These are phyloP conservation scores for Columba livia DNA, from an alignment of 2,113 vertebrate species.

Conservation along the genomic window DNA sequence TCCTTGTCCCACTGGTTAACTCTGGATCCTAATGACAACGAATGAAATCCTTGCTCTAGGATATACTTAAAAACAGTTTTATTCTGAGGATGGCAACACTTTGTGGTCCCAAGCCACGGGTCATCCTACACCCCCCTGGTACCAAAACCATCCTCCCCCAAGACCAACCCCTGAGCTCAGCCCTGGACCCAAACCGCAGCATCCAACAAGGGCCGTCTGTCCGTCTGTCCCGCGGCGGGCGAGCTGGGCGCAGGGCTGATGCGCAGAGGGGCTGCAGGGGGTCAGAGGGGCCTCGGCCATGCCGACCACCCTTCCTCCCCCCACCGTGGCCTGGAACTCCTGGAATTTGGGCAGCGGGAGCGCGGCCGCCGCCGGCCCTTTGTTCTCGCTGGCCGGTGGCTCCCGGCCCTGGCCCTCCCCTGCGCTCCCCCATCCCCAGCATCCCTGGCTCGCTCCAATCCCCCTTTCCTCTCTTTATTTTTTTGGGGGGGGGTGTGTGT, in stretches of 20 bases:
- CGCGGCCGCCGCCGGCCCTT: conserved; percentile 69
- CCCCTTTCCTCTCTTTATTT: conserved; percentile 55
- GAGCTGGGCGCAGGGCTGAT: neutral
- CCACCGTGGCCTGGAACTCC: conserved; percentile 70
- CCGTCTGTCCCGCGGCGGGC: too few relatives aligned
- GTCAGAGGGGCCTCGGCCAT: conserved; percentile 23
- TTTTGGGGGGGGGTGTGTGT: neutral
- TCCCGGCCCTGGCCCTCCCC: conserved; percentile 60
- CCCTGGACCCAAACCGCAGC: neutral
- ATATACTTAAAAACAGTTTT: rapidly evolving
- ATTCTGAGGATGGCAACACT: neutral
- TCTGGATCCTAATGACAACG: neutral
- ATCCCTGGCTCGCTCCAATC: conserved; percentile 61
- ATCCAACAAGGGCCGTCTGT: too few relatives aligned
- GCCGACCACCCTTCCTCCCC: conserved; percentile 25
- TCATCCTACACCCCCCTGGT: rapidly evolving
- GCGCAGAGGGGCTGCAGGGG: neutral
- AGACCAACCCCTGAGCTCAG: neutral
- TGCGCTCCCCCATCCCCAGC: conserved; percentile 57
- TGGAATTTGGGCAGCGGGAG: conserved; percentile 78
- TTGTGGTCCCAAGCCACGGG: neutral
- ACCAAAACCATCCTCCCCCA: neutral
- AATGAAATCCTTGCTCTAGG: rapidly evolving
- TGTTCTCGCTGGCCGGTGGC: conserved; percentile 72
- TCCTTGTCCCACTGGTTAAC: neutral